Percentiles rank a stretch among this genome's conserved stretches.
phyloP scores from a whole-genome alignment of 2,797 vertebrate genomes.

The Perodicticus potto region DNA sequence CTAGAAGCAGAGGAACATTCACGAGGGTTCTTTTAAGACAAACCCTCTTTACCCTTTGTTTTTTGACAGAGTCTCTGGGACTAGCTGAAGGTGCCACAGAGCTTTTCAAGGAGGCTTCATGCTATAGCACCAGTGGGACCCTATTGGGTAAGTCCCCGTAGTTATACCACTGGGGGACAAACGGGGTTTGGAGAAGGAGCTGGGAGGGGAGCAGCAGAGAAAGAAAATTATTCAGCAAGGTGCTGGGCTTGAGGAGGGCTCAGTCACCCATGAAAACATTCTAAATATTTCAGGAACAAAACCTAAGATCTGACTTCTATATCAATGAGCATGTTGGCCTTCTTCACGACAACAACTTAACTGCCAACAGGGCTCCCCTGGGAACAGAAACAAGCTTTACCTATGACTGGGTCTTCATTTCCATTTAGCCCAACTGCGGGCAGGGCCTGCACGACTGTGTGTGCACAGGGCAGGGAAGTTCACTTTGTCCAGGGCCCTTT shows the following conservation, averaged over 20 bases:
- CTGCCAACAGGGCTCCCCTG: slow-evolving; percentile 1
- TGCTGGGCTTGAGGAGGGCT: slow-evolving; percentile 25
- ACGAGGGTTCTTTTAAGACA: neutral
- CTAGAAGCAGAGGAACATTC: neutral
- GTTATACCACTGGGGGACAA: neutral
- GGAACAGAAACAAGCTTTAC: slow-evolving; percentile 43
- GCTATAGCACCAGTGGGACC: neutral
- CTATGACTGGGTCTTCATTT: slow-evolving; percentile 56
- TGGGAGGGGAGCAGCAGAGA: neutral
- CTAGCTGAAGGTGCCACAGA: neutral
- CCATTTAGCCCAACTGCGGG: slow-evolving; percentile 48
- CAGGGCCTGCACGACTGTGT: slow-evolving; percentile 51
- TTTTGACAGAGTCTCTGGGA: slow-evolving; percentile 27
- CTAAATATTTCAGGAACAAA: neutral
- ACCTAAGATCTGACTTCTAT: neutral
- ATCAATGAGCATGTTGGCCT: neutral
- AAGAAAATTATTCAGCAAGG: neutral
- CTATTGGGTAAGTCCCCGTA: neutral
- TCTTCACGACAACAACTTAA: slow-evolving; percentile 1
- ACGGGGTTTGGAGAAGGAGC: neutral
- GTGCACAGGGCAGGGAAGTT: slow-evolving; percentile 55
- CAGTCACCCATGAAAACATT: neutral
- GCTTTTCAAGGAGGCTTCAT: neutral
- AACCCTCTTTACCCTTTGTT: slow-evolving; percentile 42
- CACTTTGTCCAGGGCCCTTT: neutral